Evolutionary conservation across 2,888 invertebrate genomes (phyloP), one percentile per base, ranked within the genome.

Genomic region (Archips crataeganus): DNA sequence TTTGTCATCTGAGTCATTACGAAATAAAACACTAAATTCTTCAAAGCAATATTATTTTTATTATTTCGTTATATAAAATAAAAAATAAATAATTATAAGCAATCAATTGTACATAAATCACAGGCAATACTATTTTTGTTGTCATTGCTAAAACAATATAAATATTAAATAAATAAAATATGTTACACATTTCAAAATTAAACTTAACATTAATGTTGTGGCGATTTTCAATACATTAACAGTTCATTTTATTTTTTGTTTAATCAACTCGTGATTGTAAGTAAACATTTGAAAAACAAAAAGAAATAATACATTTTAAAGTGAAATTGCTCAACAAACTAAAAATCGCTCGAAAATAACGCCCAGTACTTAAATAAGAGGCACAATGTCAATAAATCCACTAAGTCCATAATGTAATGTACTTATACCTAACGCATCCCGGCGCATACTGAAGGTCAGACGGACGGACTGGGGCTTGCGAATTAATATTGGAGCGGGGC

Each of bases 31-130:
- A 65, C 4, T 42, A 36, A 15, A 8, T 39, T 47, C 47, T 57
- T 73, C 70, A 73, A 75, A 75, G 75, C 75, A 70, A 70, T 62
- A 66, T 68, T 70, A 70, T 73, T 66, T 59, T 65, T 10, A 64
- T 66, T 42, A 57, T 66, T 73, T 47, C n/a, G 36, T 75, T 54
- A 68, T 60, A 36, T 64, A 39, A 70, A 71, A 71, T 62, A 45
- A 47, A 47, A 36, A 54, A 71, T 75, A 67, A 66, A 70, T 74
- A 61, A 71, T 65, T 62, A 32, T 65, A 62, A 49, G 64, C 10
- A 70, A 69, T 64, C 45, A 69, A 69, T 69, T 73, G 62, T 71
- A 75, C 63, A 71, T 49, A 47, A 71, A 75, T 75, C 75, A 75
- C 75, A 75, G 71, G 64, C 60, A 64, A 23, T 42, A 59, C 57